Percentiles rank a stretch among this genome's conserved stretches.
Conservation (phyloP, 1,140 invertebrate genomes). For the Periplaneta americana region DNA sequence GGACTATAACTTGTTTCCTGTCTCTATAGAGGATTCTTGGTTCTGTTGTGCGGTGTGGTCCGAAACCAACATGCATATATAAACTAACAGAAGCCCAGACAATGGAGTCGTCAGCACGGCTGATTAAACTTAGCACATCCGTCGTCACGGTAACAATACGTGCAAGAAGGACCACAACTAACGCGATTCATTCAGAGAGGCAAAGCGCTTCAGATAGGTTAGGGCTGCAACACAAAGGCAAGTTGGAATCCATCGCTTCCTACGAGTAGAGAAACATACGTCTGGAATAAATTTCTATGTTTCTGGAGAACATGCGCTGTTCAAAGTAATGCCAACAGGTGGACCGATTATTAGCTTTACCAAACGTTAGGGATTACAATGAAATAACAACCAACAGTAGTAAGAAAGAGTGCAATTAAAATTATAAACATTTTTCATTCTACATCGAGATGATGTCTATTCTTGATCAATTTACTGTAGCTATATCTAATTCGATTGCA, state of each 20-base stretch:
- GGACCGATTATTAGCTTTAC: too few relatives aligned
- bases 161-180: background rate
- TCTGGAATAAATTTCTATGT: background rate
- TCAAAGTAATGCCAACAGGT: too few relatives aligned
- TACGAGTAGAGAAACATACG: background rate
- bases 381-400: too few relatives aligned
- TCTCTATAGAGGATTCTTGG: background rate
- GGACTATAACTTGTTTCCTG: too few relatives aligned
- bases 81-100: background rate
- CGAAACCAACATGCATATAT: background rate
- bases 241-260: background rate
- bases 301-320: too few relatives aligned
- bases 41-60: background rate
- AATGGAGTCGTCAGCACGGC: background rate
- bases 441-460: too few relatives aligned
- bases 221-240: background rate
- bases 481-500: too few relatives aligned
- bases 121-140: background rate
- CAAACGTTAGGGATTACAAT: too few relatives aligned
- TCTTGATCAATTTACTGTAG: too few relatives aligned
- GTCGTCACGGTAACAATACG: background rate
- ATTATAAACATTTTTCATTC: too few relatives aligned
- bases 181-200: background rate
- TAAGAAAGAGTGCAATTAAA: too few relatives aligned
- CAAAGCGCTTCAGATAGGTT: background rate